phyloP scores from a whole-genome alignment of 2,797 vertebrate species.

The Neopelma chrysocephalum region DNA sequence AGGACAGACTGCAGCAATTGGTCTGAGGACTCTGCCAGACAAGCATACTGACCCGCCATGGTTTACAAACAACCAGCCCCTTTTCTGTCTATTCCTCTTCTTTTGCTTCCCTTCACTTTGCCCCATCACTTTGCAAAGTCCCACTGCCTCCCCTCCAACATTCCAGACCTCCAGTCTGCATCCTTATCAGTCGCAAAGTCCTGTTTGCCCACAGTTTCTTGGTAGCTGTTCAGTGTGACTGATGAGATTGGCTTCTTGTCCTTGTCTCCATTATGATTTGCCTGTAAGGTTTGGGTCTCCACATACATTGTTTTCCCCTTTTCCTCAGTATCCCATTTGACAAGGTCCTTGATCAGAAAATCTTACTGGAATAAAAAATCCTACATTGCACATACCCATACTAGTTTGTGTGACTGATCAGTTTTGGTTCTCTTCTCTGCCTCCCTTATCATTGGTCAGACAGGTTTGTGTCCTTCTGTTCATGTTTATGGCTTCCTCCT shows the following conservation, averaged over 20 bases:
- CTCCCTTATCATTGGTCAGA: neutral
- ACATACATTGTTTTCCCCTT: neutral
- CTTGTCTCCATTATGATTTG: neutral
- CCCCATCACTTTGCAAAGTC: neutral
- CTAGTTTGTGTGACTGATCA: neutral
- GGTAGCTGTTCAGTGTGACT: neutral
- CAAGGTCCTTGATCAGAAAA: neutral
- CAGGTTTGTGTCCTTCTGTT: neutral
- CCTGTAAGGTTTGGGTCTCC: neutral
- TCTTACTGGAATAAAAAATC: neutral
- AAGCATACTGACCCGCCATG: accelerated
- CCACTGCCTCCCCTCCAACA: neutral
- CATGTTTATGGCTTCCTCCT: neutral
- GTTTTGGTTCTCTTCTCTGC: neutral
- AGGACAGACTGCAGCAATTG: neutral
- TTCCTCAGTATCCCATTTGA: neutral
- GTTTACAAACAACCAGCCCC: accelerated
- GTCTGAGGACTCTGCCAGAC: neutral
- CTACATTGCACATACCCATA: neutral
- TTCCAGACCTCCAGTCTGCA: neutral
- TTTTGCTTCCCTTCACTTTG: neutral
- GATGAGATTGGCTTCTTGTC: neutral
- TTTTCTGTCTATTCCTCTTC: neutral
- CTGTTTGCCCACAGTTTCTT: neutral
- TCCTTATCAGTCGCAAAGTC: neutral